Base-by-base conservation (phyloP, 2,888 invertebrate genomes). In the Xestia xanthographa region DNA sequence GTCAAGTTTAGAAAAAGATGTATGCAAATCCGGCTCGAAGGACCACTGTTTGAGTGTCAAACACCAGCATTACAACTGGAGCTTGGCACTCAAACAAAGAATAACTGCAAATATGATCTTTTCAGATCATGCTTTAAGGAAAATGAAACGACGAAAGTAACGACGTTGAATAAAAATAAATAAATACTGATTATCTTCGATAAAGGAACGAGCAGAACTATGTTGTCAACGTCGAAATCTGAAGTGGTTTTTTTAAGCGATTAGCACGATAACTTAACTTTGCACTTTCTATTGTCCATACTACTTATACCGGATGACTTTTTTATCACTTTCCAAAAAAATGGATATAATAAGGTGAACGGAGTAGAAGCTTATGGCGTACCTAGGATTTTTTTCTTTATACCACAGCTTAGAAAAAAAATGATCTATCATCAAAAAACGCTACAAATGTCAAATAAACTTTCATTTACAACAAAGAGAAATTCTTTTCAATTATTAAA, bases 261-360 rank as follows among this genome's bases (percentile, higher is more conserved):
- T 66, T 50, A 66, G 1, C 34, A 12, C 17, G 48, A 77, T 65
- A 76, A 75, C 43, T 45, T 20, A 43, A 34, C 22, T 43, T 43
- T 75, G 43, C 38, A 14, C 60, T 66, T 2, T 79, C 22, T 50
- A 62, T 65, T 63, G 41, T 34, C 9, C n/a, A 34, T 38, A 26
- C 56, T 58, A 82, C 48, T 4, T 12, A 45, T 43, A n/a, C n/a
- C n/a, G n/a, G n/a, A n/a, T n/a, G n/a, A n/a, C n/a, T n/a, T n/a
- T n/a, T n/a, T n/a, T n/a, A n/a, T n/a, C n/a, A n/a, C n/a, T n/a
- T n/a, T n/a, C n/a, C n/a, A n/a, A n/a, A n/a, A n/a, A n/a, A n/a
- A n/a, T n/a, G n/a, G n/a, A n/a, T n/a, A n/a, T n/a, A n/a, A n/a
- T n/a, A n/a, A n/a, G n/a, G n/a, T n/a, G n/a, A n/a, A n/a, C n/a